Conservation (phyloP, 2,888 invertebrate species). For the Campopleginae sp. region DNA sequence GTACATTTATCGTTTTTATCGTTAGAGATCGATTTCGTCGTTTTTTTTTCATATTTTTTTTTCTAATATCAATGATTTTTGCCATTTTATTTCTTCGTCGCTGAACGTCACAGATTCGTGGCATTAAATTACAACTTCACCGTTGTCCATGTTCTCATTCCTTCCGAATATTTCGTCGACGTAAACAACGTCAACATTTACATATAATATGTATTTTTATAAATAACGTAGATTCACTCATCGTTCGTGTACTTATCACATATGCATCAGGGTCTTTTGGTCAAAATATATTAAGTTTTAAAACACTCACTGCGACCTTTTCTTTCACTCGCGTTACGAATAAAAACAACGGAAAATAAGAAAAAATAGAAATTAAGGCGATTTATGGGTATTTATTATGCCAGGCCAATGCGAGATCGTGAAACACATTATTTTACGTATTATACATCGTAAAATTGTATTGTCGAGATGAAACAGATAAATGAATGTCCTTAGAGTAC, state of each 20-base stretch:
- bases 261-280: slow-evolving; percentile 68
- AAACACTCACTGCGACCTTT: slow-evolving; percentile 67
- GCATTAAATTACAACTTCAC: slow-evolving; percentile 36
- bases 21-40: slow-evolving; percentile 63
- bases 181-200: slow-evolving; percentile 35
- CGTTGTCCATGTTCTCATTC: slow-evolving; percentile 39
- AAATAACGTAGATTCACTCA: slow-evolving; percentile 33
- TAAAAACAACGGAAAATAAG: slow-evolving; percentile 42
- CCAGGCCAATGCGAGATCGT: slow-evolving; percentile 69
- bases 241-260: slow-evolving; percentile 61
- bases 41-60: slow-evolving; percentile 26
- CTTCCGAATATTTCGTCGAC: slow-evolving; percentile 51
- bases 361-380: slow-evolving; percentile 20
- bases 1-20: slow-evolving; percentile 70
- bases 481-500: slow-evolving; percentile 77
- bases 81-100: slow-evolving; percentile 54
- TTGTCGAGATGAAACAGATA: slow-evolving; percentile 79
- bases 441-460: slow-evolving; percentile 69
- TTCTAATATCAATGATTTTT: not conserved
- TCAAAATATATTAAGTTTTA: slow-evolving; percentile 66
- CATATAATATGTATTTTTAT: slow-evolving; percentile 23
- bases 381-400: slow-evolving; percentile 70
- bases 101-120: slow-evolving; percentile 62
- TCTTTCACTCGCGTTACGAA: slow-evolving; percentile 53
- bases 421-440: slow-evolving; percentile 56